These are phyloP conservation scores for Machimus atricapillus DNA, from an alignment of 2,888 invertebrate species.

Conservation along the genomic window DNA sequence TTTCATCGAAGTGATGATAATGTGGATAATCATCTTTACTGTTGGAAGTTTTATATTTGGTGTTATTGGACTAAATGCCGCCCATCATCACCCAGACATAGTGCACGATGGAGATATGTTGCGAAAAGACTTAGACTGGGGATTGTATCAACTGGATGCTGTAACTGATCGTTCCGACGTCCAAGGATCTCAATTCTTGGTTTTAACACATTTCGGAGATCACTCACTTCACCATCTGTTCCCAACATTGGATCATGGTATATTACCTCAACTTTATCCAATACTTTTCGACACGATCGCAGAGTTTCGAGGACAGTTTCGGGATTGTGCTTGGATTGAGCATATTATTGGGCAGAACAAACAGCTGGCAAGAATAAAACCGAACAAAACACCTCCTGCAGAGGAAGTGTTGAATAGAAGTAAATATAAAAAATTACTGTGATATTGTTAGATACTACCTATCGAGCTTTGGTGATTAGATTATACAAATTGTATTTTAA, in stretches of 20 bases:
- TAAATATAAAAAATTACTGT: background rate
- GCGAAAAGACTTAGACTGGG: constrained; percentile 73
- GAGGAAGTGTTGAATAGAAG: background rate
- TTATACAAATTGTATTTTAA: background rate
- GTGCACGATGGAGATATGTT: constrained; percentile 79
- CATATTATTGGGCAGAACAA: constrained; percentile 72
- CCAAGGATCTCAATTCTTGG: constrained; percentile 71
- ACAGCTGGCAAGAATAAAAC: constrained; percentile 65
- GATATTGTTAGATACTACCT: background rate
- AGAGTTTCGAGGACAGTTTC: constrained; percentile 58
- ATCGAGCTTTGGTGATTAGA: background rate
- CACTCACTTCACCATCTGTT: constrained; percentile 83
- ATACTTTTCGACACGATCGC: constrained; percentile 61
- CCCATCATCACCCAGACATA: constrained; percentile 80
- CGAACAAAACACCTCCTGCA: constrained; percentile 60
- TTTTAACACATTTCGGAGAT: constrained; percentile 77
- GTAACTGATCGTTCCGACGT: constrained; percentile 75
- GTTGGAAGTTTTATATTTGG: constrained; percentile 69
- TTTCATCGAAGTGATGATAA: constrained; percentile 52
- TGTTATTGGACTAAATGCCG: constrained; percentile 74
- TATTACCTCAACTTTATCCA: constrained; percentile 72
- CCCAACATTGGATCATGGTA: constrained; percentile 80
- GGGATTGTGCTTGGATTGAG: constrained; percentile 66
- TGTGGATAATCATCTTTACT: constrained; percentile 67
- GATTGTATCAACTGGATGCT: constrained; percentile 77